Conservation (phyloP, 2,888 invertebrate species). For the Conistra vaccinii region DNA sequence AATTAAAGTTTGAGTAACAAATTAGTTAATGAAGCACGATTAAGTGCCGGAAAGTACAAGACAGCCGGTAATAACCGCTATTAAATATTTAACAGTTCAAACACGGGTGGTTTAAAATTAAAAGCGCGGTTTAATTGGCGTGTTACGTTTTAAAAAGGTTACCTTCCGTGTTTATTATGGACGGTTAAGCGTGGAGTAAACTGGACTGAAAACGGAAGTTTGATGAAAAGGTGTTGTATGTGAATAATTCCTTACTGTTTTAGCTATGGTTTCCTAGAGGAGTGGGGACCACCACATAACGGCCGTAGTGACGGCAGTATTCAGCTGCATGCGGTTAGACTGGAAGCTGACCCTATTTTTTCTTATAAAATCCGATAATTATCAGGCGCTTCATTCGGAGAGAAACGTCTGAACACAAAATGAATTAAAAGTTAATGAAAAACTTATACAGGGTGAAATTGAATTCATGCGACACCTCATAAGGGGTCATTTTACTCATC, state of each 20-base stretch:
- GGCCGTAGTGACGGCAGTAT: no score
- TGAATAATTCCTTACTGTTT: neutral
- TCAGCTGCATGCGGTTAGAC: no score
- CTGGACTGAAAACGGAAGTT: neutral
- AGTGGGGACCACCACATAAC: no score
- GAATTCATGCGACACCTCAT: no score
- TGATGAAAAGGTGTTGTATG: neutral
- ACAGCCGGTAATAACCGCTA: constrained; percentile 35
- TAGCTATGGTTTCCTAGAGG: no score
- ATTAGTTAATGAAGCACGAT: constrained; percentile 40
- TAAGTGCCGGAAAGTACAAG: constrained; percentile 32
- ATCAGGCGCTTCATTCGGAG: no score
- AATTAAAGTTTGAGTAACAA: constrained; percentile 35
- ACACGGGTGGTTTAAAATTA: constrained; percentile 32
- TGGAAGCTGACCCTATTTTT: no score
- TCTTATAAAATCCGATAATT: no score
- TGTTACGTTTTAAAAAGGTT: constrained; percentile 27
- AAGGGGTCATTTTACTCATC: no score
- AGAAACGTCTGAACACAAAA: neutral
- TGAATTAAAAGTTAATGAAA: no score
- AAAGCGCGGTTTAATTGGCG: constrained; percentile 37
- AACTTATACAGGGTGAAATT: no score
- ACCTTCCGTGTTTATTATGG: constrained; percentile 3
- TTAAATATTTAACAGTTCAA: constrained; percentile 61
- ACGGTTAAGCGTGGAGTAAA: neutral